phyloP scores from a whole-genome alignment of 1,140 invertebrate genomes.

The Brachionus manjavacas region DNA sequence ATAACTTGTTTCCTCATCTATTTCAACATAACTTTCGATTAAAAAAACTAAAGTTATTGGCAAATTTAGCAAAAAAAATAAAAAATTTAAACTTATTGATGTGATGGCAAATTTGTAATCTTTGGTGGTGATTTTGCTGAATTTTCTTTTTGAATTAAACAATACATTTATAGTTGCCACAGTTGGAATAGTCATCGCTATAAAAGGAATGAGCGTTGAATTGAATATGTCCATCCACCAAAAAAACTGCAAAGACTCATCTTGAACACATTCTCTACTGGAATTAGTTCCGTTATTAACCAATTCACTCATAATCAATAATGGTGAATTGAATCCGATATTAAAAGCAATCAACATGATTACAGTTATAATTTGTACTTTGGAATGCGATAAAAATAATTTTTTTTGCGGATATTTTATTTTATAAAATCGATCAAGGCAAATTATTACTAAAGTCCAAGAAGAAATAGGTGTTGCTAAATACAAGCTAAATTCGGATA shows the following conservation, averaged over 20 bases:
- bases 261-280: not conserved
- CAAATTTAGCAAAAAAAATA: not conserved
- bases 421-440: not conserved
- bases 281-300: not conserved
- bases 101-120: not conserved
- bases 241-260: not conserved
- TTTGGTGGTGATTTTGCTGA: not conserved
- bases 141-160: not conserved
- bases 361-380: not conserved
- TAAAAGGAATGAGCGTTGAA: not conserved
- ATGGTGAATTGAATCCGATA: not conserved
- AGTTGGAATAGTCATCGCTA: not conserved
- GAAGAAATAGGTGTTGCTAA: not conserved
- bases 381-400: not conserved
- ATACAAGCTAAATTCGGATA: not conserved
- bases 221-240: constrained; percentile 22
- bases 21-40: not conserved
- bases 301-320: not conserved
- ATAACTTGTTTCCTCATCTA: not conserved
- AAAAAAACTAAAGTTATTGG: not conserved
- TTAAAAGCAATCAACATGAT: not conserved
- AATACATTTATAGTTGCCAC: not conserved
- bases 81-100: not conserved
- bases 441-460: not conserved
- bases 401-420: not conserved